phyloP scores from a whole-genome alignment of 1,140 invertebrate species.

The Drosophila albomicans region DNA sequence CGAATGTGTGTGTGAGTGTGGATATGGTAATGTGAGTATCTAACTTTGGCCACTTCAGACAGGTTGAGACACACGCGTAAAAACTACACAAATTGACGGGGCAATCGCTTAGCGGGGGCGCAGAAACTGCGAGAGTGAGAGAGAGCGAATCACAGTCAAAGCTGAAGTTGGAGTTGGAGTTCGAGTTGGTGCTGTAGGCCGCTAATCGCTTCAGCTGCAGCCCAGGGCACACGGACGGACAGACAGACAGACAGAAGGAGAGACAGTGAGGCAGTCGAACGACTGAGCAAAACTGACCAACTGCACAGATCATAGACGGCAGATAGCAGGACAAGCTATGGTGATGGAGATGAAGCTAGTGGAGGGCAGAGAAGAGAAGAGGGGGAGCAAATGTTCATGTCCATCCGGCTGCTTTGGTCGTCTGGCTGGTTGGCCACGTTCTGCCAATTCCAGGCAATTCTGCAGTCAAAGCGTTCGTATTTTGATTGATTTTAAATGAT shows the following conservation, averaged over 20 bases:
- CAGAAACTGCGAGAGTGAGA: neutral
- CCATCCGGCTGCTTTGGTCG: constrained; percentile 31
- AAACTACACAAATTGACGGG: constrained; percentile 78
- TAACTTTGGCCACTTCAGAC: constrained; percentile 71
- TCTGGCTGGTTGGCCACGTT: constrained; percentile 58
- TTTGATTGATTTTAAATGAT: constrained; percentile 85
- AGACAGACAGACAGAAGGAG: constrained; percentile 7
- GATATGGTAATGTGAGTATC: constrained; percentile 67
- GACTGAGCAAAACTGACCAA: constrained; percentile 69
- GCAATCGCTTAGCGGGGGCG: constrained; percentile 49
- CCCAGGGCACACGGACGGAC: constrained; percentile 30
- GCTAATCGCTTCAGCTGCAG: constrained; percentile 75
- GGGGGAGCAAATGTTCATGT: constrained; percentile 37
- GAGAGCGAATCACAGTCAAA: neutral
- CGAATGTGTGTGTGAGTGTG: constrained; percentile 26
- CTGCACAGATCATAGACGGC: constrained; percentile 84
- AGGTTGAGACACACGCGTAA: constrained; percentile 82
- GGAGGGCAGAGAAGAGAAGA: neutral
- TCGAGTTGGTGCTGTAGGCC: constrained; percentile 47
- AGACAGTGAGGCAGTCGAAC: constrained; percentile 36
- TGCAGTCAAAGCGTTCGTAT: constrained; percentile 84
- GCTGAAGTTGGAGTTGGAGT: constrained; percentile 1
- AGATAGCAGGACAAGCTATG: constrained; percentile 64
- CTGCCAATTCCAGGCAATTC: constrained; percentile 82
- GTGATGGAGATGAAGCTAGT: constrained; percentile 1